Evolutionary conservation across 2,113 vertebrate genomes (phyloP).

Genomic region (Neolamprologus variostigma): DNA sequence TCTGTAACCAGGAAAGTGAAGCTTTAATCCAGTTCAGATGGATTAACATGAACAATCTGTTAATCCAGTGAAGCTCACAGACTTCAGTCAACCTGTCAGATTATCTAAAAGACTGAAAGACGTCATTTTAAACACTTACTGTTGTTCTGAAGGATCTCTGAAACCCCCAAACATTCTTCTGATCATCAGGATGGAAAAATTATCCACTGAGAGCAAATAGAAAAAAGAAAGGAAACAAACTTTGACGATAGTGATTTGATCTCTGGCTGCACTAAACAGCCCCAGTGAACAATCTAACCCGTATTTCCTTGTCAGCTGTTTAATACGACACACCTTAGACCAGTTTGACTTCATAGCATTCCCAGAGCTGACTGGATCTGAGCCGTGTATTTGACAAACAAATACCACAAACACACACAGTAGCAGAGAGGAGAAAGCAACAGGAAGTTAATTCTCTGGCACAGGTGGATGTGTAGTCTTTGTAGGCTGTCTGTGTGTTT

Average conservation of each 20-base stretch:
- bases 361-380: neutral
- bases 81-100: neutral
- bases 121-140: neutral
- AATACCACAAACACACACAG: neutral
- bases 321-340: neutral
- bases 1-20: neutral
- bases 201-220: neutral
- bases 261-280: neutral
- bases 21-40: rapidly evolving
- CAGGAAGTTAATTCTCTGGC: rapidly evolving
- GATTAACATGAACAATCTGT: neutral
- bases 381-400: neutral
- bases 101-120: neutral
- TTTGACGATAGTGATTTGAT: neutral
- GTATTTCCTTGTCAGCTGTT: neutral
- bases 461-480: neutral
- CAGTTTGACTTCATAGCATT: neutral
- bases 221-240: neutral
- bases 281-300: neutral
- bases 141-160: neutral
- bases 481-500: rapidly evolving
- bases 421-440: rapidly evolving
- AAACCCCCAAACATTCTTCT: rapidly evolving
- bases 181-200: neutral
- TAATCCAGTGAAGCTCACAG: neutral